Evolutionary conservation across 2,113 vertebrate species (phyloP).

Genomic region (Tetrao urogallus): DNA sequence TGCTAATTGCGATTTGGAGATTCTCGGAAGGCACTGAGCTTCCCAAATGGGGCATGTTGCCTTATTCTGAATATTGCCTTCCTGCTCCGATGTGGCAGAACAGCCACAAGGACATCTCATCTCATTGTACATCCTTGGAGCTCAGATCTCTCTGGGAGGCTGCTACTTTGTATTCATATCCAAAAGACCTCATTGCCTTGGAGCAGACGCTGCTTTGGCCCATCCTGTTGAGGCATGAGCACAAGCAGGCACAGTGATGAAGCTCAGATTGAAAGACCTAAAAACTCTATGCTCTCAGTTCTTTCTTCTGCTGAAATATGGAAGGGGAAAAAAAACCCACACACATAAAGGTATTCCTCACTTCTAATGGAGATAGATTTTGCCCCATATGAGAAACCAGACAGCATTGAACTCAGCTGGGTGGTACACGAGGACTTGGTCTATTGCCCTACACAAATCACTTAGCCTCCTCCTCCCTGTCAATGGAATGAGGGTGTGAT

Average conservation of each 20-base stretch:
- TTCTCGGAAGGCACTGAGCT: not conserved
- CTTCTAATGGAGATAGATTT: not conserved
- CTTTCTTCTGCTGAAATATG: not conserved
- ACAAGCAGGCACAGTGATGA: not conserved
- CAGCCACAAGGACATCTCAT: not conserved
- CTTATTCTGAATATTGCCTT: not conserved
- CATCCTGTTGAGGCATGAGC: not conserved
- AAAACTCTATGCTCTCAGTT: not conserved
- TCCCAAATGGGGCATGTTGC: not conserved
- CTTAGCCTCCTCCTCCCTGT: slow-evolving; percentile 6
- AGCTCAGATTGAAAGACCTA: not conserved
- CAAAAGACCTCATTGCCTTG: not conserved
- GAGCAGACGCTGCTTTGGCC: not conserved
- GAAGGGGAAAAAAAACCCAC: not conserved
- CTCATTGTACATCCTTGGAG: rapidly evolving
- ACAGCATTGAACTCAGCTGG: not conserved
- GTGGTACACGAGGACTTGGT: not conserved
- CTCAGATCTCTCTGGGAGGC: not conserved
- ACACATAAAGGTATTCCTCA: not conserved
- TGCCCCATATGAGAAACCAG: not conserved
- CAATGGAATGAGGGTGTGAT: not conserved
- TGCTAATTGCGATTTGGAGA: slow-evolving; percentile 22
- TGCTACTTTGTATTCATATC: rapidly evolving
- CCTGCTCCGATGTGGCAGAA: not conserved
- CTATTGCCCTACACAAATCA: not conserved